A percentile compares a stretch with the other conserved stretches of the same genome.
Conservation (phyloP, 1,140 invertebrate genomes). For the Muscidifurax raptorellus region DNA sequence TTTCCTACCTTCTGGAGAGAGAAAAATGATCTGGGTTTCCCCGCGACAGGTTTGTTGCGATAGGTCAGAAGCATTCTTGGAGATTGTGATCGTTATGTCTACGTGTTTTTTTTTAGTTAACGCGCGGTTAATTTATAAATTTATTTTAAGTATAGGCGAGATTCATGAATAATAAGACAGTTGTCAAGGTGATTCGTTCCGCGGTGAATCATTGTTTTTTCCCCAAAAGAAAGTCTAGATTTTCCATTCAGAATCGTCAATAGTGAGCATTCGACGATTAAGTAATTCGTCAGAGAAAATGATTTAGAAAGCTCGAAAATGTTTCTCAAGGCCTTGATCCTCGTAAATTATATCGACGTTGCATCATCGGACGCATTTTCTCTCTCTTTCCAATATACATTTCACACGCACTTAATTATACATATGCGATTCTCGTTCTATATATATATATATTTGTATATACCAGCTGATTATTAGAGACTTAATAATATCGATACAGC, state of each 20-base stretch:
- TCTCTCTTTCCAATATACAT: neutral
- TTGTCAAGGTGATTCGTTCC: neutral
- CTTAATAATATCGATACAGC: conserved; percentile 43
- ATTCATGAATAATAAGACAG: neutral
- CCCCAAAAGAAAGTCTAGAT: neutral
- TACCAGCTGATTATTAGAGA: conserved; percentile 17
- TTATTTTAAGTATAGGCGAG: neutral
- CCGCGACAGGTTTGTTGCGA: too few species aligned
- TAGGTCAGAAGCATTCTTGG: too few species aligned
- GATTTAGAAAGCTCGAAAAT: neutral
- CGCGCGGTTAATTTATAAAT: neutral
- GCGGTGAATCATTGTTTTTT: conserved; percentile 6
- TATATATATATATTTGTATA: neutral
- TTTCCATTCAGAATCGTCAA: neutral
- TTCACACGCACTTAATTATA: neutral
- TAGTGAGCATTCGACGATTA: neutral
- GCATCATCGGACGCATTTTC: conserved; percentile 14
- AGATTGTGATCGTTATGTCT: too few species aligned
- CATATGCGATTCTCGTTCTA: neutral
- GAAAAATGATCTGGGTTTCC: too few species aligned
- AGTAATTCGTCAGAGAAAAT: neutral
- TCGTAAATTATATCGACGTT: conserved; percentile 22
- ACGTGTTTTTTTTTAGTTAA: too few species aligned
- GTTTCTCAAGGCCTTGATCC: neutral
- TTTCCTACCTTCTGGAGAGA: too few species aligned